phyloP scores from a whole-genome alignment of 2,888 invertebrate species.

The Neoaliturus tenellus region DNA sequence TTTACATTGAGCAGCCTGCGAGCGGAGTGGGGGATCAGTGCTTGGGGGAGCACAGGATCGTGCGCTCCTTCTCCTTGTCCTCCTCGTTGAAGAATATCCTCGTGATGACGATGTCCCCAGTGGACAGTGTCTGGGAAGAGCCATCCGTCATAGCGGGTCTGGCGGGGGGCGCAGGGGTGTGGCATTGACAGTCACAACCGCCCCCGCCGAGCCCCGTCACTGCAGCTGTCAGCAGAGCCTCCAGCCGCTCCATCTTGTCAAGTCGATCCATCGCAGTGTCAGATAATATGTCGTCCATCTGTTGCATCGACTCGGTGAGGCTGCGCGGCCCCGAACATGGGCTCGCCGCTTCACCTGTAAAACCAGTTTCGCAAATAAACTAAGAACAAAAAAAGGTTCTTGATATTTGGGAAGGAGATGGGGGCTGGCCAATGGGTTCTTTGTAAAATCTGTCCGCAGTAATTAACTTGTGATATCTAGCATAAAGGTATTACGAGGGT shows the following conservation, averaged over 20 bases:
- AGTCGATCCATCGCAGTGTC: conserved; percentile 89
- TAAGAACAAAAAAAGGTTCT: too few relatives aligned
- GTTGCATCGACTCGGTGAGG: conserved; percentile 92
- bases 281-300: conserved; percentile 90
- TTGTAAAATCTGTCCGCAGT: too few relatives aligned
- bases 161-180: not conserved
- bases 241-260: conserved; percentile 90
- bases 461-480: too few relatives aligned
- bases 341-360: conserved; percentile 60
- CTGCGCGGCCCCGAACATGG: conserved; percentile 85
- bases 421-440: too few relatives aligned
- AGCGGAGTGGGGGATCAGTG: not conserved
- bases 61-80: conserved; percentile 76
- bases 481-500: too few relatives aligned
- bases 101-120: conserved; percentile 94
- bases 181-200: conserved; percentile 74
- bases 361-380: too few relatives aligned
- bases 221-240: conserved; percentile 89
- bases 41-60: conserved; percentile 73
- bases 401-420: too few relatives aligned
- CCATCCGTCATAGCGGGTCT: conserved; percentile 73
- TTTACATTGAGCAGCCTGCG: conserved; percentile 10
- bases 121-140: conserved; percentile 90
- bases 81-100: conserved; percentile 82
- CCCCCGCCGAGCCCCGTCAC: conserved; percentile 53